Evolutionary conservation across 2,888 invertebrate genomes (phyloP).

Genomic region (Temnothorax ravouxi): DNA sequence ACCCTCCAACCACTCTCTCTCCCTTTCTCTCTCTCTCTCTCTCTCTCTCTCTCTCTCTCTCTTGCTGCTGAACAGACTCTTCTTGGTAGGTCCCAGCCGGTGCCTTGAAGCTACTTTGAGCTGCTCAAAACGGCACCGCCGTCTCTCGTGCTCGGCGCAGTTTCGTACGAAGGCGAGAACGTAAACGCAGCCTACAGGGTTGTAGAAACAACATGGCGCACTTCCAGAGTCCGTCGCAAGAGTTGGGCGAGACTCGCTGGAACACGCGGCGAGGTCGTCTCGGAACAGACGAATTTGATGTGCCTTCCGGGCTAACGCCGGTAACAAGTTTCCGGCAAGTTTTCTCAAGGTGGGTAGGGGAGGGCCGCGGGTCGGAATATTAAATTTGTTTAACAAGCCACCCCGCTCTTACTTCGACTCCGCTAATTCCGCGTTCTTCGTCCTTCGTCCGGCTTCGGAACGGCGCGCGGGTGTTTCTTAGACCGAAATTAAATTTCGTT

Average conservation of each 20-base stretch:
- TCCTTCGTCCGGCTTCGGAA: conserved; percentile 64
- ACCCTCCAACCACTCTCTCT: conserved; percentile 32
- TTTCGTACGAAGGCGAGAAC: conserved; percentile 52
- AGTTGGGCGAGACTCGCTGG: conserved; percentile 52
- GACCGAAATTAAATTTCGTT: conserved; percentile 77
- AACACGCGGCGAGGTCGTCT: conserved; percentile 58
- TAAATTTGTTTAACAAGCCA: conserved; percentile 82
- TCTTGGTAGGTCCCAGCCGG: conserved; percentile 46
- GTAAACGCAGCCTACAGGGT: conserved; percentile 52
- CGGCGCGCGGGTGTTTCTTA: conserved; percentile 53
- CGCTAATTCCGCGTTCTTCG: conserved; percentile 62
- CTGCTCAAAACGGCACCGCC: conserved; percentile 43
- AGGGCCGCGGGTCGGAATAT: conserved; percentile 76
- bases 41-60: conserved; percentile 3
- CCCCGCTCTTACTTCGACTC: conserved; percentile 51
- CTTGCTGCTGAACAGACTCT: conserved; percentile 34
- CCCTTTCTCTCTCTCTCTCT: not conserved
- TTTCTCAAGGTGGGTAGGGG: conserved; percentile 67
- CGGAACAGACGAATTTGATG: conserved; percentile 80
- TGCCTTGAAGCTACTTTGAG: conserved; percentile 48
- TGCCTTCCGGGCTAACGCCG: conserved; percentile 84
- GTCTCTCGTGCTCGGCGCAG: conserved; percentile 31
- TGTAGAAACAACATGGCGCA: conserved; percentile 68
- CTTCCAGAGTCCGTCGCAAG: conserved; percentile 61
- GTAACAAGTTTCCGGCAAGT: conserved; percentile 80